Conservation (phyloP, 2,797 vertebrate genomes). For the Eulemur mongoz region DNA sequence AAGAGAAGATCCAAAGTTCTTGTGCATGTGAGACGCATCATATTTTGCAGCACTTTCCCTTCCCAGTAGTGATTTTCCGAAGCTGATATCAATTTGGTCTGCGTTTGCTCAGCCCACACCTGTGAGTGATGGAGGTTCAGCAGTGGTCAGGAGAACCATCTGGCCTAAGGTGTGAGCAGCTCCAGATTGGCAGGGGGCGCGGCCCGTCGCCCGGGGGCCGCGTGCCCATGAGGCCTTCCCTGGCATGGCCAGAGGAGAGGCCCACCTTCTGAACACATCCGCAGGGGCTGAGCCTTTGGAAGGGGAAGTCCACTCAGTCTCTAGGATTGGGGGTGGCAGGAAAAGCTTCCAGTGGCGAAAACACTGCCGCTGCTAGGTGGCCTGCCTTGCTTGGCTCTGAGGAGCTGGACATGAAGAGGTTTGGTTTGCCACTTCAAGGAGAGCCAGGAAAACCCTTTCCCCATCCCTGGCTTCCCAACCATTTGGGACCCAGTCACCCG, state of each 20-base stretch:
- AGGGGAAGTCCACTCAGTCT: neutral
- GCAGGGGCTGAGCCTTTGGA: neutral
- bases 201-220: neutral
- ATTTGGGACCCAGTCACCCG: neutral
- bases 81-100: neutral
- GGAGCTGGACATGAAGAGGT: conserved; percentile 35
- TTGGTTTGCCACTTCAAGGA: conserved; percentile 47
- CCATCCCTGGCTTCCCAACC: neutral
- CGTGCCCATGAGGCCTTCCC: neutral
- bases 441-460: neutral
- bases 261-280: neutral
- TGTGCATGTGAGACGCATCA: neutral
- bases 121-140: fast-evolving
- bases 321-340: neutral
- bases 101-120: neutral
- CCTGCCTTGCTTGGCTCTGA: neutral
- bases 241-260: neutral
- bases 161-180: neutral
- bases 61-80: neutral
- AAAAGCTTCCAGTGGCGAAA: neutral
- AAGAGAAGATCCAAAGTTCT: neutral
- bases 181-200: neutral
- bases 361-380: fast-evolving
- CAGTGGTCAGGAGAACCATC: neutral
- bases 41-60: neutral